A percentile compares a stretch with the other conserved stretches of the same genome.
These are phyloP conservation scores for Eulemur coronatus DNA, from an alignment of 2,797 vertebrate species.

Conservation along the genomic window DNA sequence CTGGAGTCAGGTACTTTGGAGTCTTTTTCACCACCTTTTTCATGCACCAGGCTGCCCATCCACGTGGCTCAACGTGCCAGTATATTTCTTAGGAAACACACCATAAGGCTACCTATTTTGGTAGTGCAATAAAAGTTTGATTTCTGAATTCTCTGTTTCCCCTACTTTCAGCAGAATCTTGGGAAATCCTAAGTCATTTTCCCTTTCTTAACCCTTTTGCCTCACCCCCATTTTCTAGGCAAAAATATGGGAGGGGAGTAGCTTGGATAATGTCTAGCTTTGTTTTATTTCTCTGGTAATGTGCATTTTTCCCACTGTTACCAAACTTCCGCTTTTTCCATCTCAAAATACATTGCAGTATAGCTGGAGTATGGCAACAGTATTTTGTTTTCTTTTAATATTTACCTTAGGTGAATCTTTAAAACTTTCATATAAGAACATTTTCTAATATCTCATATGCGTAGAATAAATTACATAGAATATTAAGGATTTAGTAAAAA, in stretches of 20 bases:
- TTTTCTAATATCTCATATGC: neutral
- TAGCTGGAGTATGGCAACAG: neutral
- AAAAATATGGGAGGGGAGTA: neutral
- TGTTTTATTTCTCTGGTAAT: neutral
- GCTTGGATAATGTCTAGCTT: neutral
- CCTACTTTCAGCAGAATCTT: neutral
- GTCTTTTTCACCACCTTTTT: neutral
- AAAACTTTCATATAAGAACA: neutral
- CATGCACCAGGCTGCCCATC: neutral
- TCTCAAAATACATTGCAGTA: neutral
- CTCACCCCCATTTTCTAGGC: neutral
- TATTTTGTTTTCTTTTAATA: constrained; percentile 4
- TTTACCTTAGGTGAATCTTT: neutral
- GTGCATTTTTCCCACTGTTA: neutral
- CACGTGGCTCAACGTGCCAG: neutral
- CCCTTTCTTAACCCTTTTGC: neutral
- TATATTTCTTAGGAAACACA: neutral
- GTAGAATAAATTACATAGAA: neutral
- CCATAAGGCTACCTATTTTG: neutral
- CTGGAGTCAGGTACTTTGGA: neutral
- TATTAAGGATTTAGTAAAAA: neutral
- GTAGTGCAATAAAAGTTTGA: neutral
- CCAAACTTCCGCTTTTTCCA: neutral
- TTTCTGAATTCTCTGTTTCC: neutral
- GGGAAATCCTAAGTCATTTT: neutral